Evolutionary conservation across 2,113 vertebrate species (phyloP), one percentile per base, ranked within the genome.

Genomic region (Gopherus flavomarginatus): DNA sequence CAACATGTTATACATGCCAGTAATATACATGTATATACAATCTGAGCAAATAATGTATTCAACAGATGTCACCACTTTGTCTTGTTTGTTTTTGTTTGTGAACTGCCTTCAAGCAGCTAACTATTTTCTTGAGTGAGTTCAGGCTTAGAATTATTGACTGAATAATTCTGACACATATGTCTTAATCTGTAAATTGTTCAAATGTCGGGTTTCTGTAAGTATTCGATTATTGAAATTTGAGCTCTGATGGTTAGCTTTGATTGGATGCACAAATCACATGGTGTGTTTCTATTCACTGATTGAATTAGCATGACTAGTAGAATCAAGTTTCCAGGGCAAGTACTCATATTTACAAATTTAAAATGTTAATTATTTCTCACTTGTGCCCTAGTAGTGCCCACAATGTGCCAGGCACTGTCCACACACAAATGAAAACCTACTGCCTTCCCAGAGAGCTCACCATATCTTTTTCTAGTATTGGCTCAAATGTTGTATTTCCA

Each of bases 191-290:
- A 92, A 72, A 85, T 47, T 53, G 89, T 69, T 69, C 17, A 65
- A 14, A 65, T 49, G 94, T 54, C 85, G 90, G 88, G 88, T 95
- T 96, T 88, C 91, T 87, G 88, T 95, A 97, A 97, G 92, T 90
- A 96, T 2, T 87, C 79, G 16, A n/a, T 0, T 1, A 24, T 65
- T 42, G 62, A 82, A 90, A 75, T 92, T 65, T 93, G 90, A 91
- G 84, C 11, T 5, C 91, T 44, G 81, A 81, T 38, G 75, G 26
- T 65, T 96, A 95, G 49, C 91, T 96, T 83, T 1, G 0, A 53
- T 82, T 95, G 89, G 96, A 91, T 78, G 8, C 89, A 85, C 95
- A 92, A 96, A 85, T 94, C 94, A 85, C 11, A 2, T 88, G 49
- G 81, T 14, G 0, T 21, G 24, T n/a, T 96, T 91, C 92, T 93